A percentile compares a stretch with the other conserved stretches of the same genome.
These are phyloP conservation scores for Octopus bimaculoides DNA, from an alignment of 1,140 invertebrate genomes.

Conservation along the genomic window DNA sequence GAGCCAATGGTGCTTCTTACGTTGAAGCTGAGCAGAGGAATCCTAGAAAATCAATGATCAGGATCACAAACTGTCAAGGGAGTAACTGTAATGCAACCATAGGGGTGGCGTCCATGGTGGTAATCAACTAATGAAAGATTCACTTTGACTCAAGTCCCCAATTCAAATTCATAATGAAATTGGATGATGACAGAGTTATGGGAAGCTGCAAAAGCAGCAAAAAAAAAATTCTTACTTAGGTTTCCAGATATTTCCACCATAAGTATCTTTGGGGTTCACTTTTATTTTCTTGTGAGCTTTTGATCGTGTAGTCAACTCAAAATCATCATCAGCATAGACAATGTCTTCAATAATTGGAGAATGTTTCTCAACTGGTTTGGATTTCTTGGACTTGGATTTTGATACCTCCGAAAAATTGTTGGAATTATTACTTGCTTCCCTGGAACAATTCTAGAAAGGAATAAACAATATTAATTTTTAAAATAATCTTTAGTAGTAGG, in stretches of 20 bases:
- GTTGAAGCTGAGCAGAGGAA: too few relatives aligned
- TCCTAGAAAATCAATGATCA: too few relatives aligned
- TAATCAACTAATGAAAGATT: too few relatives aligned
- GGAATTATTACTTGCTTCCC: slow-evolving; percentile 30
- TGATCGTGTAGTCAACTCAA: slow-evolving; percentile 57
- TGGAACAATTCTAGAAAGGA: background rate
- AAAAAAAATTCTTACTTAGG: slow-evolving; percentile 42
- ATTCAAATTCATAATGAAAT: background rate
- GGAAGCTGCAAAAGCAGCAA: background rate
- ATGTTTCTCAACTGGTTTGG: slow-evolving; percentile 8
- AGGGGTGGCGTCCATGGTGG: too few relatives aligned
- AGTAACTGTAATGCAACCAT: too few relatives aligned
- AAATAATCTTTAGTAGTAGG: too few relatives aligned
- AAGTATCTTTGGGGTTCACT: slow-evolving; percentile 51
- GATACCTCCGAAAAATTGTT: slow-evolving; percentile 43
- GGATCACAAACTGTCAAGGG: too few relatives aligned
- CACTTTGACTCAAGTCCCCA: too few relatives aligned
- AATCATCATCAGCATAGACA: slow-evolving; percentile 49
- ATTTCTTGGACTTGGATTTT: slow-evolving; percentile 32
- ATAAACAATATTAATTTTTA: background rate
- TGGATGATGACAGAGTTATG: background rate
- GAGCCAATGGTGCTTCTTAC: too few relatives aligned
- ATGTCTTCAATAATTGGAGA: slow-evolving; percentile 7
- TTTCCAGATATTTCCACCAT: slow-evolving; percentile 53
- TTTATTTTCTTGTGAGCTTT: slow-evolving; percentile 57